A percentile compares a stretch with the other conserved stretches of the same genome.
phyloP scores from a whole-genome alignment of 2,888 invertebrate genomes.

The Craniophora ligustri region DNA sequence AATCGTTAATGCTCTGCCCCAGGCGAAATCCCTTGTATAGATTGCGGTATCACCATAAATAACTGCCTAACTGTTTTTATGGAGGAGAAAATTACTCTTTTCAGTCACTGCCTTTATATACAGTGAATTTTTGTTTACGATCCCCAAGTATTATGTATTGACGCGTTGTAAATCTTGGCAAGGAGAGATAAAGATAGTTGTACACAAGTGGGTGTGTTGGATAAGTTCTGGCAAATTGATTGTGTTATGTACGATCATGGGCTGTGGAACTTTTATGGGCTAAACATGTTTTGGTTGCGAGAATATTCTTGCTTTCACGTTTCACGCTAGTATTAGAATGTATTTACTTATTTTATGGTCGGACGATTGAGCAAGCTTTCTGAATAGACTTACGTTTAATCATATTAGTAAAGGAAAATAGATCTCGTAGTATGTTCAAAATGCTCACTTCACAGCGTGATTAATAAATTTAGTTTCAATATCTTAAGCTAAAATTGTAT shows the following conservation, averaged over 20 bases:
- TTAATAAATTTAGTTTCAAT: too few species aligned
- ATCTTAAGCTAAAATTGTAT: too few species aligned
- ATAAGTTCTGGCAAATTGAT: constrained; percentile 51
- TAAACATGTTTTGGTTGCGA: constrained; percentile 7
- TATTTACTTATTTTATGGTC: too few species aligned
- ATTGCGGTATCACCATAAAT: constrained; percentile 87
- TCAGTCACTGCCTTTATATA: constrained; percentile 82
- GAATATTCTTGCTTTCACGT: constrained; percentile 18
- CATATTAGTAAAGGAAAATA: too few species aligned
- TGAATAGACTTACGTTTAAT: too few species aligned
- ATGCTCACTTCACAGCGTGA: too few species aligned
- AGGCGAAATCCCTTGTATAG: constrained; percentile 85
- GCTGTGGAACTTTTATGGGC: constrained; percentile 31
- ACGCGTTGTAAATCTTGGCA: constrained; percentile 50
- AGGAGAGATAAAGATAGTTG: constrained; percentile 51
- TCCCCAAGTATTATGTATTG: constrained; percentile 57
- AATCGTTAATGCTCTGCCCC: constrained; percentile 85
- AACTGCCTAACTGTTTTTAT: constrained; percentile 87
- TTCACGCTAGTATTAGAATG: too few species aligned
- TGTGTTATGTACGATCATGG: constrained; percentile 37
- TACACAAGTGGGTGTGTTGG: constrained; percentile 46
- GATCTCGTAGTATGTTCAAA: too few species aligned
- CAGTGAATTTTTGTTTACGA: constrained; percentile 76
- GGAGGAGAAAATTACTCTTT: constrained; percentile 83
- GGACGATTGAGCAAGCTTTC: too few species aligned